phyloP scores from a whole-genome alignment of 2,797 vertebrate genomes.

The Coregonus ussuriensis region DNA sequence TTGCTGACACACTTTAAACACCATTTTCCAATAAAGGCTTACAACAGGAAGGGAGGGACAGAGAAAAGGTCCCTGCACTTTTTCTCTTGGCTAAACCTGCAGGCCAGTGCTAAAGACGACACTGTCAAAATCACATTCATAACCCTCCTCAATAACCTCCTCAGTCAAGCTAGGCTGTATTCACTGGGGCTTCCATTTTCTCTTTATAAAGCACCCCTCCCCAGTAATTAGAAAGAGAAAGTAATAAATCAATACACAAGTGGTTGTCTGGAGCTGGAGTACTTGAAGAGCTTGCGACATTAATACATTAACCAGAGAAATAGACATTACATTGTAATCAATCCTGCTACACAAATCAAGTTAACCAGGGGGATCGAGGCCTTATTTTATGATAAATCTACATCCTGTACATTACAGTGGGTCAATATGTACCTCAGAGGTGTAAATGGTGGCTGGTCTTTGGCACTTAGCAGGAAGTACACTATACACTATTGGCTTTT shows the following conservation, averaged over 20 bases:
- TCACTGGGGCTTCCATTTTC: constrained; percentile 32
- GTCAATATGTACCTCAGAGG: constrained; percentile 50
- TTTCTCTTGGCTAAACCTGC: not conserved
- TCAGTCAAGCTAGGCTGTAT: constrained; percentile 10
- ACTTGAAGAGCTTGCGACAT: constrained; percentile 65
- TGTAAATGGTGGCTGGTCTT: constrained; percentile 47
- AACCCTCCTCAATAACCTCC: not conserved
- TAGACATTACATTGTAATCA: constrained; percentile 76
- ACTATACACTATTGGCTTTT: constrained; percentile 49
- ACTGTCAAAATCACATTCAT: not conserved
- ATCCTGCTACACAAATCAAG: constrained; percentile 74
- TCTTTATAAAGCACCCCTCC: constrained; percentile 34
- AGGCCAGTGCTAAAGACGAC: not conserved
- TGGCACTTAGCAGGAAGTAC: constrained; percentile 50
- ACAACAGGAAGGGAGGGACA: not conserved
- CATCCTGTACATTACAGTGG: constrained; percentile 65
- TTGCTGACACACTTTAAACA: not conserved
- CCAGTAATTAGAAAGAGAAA: constrained; percentile 68
- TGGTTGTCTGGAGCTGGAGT: constrained; percentile 68
- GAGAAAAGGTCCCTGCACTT: not conserved
- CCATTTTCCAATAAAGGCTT: not conserved
- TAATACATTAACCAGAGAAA: constrained; percentile 68
- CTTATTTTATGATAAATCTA: constrained; percentile 50
- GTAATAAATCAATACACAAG: constrained; percentile 75
- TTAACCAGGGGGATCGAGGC: constrained; percentile 48